Base-by-base conservation (phyloP, 2,797 vertebrate species). In the Thamnophis elegans region DNA sequence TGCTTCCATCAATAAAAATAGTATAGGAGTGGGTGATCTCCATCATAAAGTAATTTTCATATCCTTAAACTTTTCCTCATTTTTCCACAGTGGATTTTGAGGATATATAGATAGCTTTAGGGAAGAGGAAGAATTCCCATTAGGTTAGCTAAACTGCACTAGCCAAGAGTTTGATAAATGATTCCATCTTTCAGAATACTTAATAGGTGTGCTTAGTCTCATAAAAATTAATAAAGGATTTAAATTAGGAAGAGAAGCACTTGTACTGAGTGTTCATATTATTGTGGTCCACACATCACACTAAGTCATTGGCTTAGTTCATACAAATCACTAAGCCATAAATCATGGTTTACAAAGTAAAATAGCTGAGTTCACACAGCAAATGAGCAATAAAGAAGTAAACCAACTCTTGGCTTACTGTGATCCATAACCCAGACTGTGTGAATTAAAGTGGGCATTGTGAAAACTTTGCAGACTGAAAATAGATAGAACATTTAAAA, bases 171-270 rank as follows among this genome's bases (percentile, higher is more conserved):
- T 42, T 91, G 3, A 94, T 89, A 56, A 60, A 89, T 60, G n/a
- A 12, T 28, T 60, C 13, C 47, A 60, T 82, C 56, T 89, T 92
- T 0, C 11, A 20, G 25, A 89, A 36, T 26, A 88, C 5, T 87
- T 68, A 16, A 47, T 56, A 91, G 91, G 92, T 26, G 53, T 36
- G 54, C 36, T 93, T 73, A 94, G 90, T 85, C 55, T 93, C 91
- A 82, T 54, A 90, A 54, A 54, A 92, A 20, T 88, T 55, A 90
- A 92, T 82, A 11, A 82, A 47, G 36, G 26, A 32, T 32, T 36
- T 13, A 56, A 56, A 68, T n/a, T 10, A 6, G 36, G 56, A 58
- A 58, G 5, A n/a, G 26, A 87, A 20, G n/a, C 4, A 89, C 36
- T 26, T 47, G 47, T 25, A 47, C 42, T 82, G 22, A 25, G 20